These are phyloP conservation scores for Calidris pygmaea DNA, from an alignment of 2,113 vertebrate genomes.

Conservation along the genomic window DNA sequence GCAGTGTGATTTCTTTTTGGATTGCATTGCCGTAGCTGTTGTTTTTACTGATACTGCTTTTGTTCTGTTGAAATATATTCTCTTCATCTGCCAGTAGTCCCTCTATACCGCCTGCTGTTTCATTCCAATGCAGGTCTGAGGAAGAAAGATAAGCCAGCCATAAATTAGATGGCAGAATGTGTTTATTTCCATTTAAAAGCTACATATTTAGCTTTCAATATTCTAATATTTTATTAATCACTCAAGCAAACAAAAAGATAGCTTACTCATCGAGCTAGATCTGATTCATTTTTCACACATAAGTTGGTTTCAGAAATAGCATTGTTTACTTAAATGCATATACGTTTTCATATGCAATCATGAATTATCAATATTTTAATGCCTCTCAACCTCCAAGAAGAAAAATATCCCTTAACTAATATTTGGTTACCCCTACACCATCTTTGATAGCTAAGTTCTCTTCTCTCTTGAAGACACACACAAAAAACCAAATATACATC, in stretches of 20 bases:
- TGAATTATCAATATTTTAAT: conserved; percentile 9
- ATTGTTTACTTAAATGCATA: background rate
- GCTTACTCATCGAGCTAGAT: background rate
- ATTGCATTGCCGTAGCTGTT: conserved; percentile 76
- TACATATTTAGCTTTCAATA: background rate
- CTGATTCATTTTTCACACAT: background rate
- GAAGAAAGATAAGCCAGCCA: conserved; percentile 23
- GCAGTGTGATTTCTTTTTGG: conserved; percentile 88
- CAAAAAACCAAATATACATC: background rate
- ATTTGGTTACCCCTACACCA: background rate
- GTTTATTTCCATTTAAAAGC: background rate
- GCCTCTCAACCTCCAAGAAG: background rate
- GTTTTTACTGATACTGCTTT: conserved; percentile 80
- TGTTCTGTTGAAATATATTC: conserved; percentile 66
- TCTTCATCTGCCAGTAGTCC: conserved; percentile 68
- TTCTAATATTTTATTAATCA: background rate
- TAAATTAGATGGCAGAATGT: conserved; percentile 23
- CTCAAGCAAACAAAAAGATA: background rate
- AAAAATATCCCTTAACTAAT: background rate
- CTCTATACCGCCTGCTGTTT: conserved; percentile 69
- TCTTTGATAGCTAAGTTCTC: background rate
- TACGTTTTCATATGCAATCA: background rate
- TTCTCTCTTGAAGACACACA: background rate
- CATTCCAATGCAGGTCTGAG: conserved; percentile 77
- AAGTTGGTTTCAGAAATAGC: background rate